A percentile compares a stretch with the other conserved stretches of the same genome.
Evolutionary conservation across 2,888 invertebrate genomes (phyloP).

Genomic region (Acanthosepion lycidas): DNA sequence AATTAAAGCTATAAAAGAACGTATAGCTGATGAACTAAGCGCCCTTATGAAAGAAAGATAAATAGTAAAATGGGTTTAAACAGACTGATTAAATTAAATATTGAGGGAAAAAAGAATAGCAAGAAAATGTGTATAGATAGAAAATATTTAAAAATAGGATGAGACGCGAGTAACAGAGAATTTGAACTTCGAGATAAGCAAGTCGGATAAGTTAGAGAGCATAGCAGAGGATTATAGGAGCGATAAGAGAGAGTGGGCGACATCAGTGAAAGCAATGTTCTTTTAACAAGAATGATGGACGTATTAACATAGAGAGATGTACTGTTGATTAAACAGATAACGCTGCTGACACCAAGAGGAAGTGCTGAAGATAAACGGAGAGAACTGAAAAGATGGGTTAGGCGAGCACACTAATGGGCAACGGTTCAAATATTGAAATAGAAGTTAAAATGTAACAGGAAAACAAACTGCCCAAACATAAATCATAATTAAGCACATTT

Average conservation of each 20-base stretch:
- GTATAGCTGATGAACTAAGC: too few relatives aligned
- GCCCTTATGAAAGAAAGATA: too few relatives aligned
- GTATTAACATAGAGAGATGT: not conserved
- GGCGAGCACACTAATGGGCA: too few relatives aligned
- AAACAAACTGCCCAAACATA: too few relatives aligned
- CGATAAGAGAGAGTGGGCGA: not conserved
- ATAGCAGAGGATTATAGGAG: not conserved
- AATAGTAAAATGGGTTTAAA: not conserved
- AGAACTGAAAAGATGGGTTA: not conserved
- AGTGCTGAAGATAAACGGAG: not conserved
- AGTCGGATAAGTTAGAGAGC: not conserved
- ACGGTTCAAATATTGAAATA: not conserved
- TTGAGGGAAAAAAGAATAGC: not conserved
- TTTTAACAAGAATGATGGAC: not conserved
- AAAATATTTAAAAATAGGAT: not conserved
- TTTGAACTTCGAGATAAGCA: not conserved
- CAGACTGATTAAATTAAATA: not conserved
- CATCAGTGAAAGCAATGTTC: not conserved
- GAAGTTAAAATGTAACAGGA: too few relatives aligned
- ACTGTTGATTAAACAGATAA: not conserved
- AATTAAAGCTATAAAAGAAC: too few relatives aligned
- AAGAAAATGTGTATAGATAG: not conserved
- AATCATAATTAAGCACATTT: too few relatives aligned
- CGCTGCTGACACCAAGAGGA: not conserved
- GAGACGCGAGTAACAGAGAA: too few relatives aligned